Evolutionary conservation across 2,888 invertebrate genomes (phyloP), one percentile per base, ranked within the genome.

Genomic region (Eristalinus aeneus): DNA sequence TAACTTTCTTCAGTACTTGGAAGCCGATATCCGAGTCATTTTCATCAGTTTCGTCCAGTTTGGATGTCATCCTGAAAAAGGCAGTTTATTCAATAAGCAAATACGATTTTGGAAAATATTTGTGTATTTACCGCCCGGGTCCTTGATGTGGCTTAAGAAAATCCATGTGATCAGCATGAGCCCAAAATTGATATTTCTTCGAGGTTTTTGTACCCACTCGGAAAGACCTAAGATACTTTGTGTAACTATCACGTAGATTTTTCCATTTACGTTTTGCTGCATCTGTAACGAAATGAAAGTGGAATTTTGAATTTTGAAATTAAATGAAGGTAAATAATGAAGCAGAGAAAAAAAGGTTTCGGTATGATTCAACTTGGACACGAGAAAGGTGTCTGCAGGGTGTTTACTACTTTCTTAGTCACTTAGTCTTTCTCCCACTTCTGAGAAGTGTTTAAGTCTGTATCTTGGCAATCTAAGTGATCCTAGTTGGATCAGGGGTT

Each of bases 181-280:
- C 92, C 92, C 92, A 92, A 82, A 90, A 92, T 88, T 92, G 92
- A 88, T 92, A 92, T 88, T 92, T 92, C 83, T 92, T 92, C 11
- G 92, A 92, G 0, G 92, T 92, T 88, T 92, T 92, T 10, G 92
- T 91, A 10, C 92, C 92, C n/a, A 91, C 90, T 0, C 92, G 91
- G 88, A 92, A 92, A 0, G 92, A 92, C 27, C 92, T 91, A 68
- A 92, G 89, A 89, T 93, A 92, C 89, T 93, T 93, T 22, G 92
- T 92, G 69, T 92, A 93, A 75, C 92, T 92, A 90, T 92, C 92
- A 23, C 92, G 91, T 31, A 92, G 88, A 87, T 92, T 92, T 87
- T 93, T 93, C 92, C 93, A 92, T 91, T 92, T 93, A 87, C 92
- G 84, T 81, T 92, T 92, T 11, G 92, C 91, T 34, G 92, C 92